phyloP scores from a whole-genome alignment of 1,140 invertebrate genomes.

The Reticulitermes speratus region DNA sequence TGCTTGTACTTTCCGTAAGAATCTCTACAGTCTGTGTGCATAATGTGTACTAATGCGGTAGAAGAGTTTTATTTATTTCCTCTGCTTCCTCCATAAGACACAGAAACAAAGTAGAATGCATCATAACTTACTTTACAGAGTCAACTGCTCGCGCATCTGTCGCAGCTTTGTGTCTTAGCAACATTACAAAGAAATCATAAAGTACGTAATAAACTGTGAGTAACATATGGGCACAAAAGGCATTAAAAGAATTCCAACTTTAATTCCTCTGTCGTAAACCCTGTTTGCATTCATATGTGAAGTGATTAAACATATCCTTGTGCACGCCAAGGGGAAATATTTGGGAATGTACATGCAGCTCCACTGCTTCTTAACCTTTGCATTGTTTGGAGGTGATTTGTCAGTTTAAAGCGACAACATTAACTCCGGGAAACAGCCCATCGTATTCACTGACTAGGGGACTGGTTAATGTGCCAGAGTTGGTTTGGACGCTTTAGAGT shows the following conservation, averaged over 20 bases:
- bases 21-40: not conserved
- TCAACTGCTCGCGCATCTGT: not conserved
- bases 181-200: not conserved
- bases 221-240: not conserved
- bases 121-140: not conserved
- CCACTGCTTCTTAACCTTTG: no score
- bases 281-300: no score
- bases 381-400: no score
- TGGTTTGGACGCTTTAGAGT: no score
- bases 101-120: not conserved
- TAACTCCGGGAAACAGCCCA: no score
- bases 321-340: no score
- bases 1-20: not conserved
- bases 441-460: no score
- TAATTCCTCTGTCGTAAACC: not conserved
- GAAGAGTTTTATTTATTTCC: not conserved
- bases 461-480: no score
- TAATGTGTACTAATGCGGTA: not conserved
- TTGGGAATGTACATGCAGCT: no score
- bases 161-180: not conserved
- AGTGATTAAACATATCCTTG: no score
- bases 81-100: not conserved
- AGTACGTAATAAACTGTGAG: not conserved
- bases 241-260: not conserved
- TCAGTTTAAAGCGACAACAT: no score